These are phyloP conservation scores for Leuciscus waleckii DNA, from an alignment of 2,797 vertebrate species.

Conservation along the genomic window DNA sequence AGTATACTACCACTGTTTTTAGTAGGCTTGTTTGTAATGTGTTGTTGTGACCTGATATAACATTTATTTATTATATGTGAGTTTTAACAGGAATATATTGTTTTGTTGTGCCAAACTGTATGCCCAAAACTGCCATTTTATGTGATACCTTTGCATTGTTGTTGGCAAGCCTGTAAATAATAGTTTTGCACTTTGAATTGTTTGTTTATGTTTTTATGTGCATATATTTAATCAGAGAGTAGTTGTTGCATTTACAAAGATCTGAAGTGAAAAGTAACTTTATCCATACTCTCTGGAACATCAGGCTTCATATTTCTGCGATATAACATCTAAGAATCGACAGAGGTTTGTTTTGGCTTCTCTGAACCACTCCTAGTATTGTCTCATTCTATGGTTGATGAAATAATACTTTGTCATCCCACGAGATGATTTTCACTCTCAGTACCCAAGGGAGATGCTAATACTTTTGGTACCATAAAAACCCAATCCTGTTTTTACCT, in stretches of 20 bases:
- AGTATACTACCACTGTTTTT: neutral
- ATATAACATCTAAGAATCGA: neutral
- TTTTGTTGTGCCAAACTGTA: neutral
- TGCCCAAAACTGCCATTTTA: neutral
- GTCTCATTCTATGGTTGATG: neutral
- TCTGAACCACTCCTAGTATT: conserved; percentile 39
- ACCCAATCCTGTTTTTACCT: neutral
- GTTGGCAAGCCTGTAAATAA: neutral
- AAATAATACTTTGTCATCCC: conserved; percentile 25
- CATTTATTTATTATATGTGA: neutral
- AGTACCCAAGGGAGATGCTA: neutral
- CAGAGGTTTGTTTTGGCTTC: conserved; percentile 11
- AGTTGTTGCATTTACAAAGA: neutral
- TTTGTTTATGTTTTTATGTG: neutral
- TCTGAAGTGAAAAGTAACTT: neutral
- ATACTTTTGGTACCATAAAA: conserved; percentile 8
- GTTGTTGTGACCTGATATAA: neutral
- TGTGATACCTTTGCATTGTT: conserved; percentile 15
- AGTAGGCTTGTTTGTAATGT: neutral
- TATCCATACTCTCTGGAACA: neutral
- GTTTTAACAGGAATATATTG: neutral
- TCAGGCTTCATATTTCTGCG: conserved; percentile 2
- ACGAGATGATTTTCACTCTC: conserved; percentile 25
- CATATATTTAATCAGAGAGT: neutral
- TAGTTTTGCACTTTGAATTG: neutral